Base-by-base conservation (phyloP, 2,797 vertebrate species). In the Danio choprae region DNA sequence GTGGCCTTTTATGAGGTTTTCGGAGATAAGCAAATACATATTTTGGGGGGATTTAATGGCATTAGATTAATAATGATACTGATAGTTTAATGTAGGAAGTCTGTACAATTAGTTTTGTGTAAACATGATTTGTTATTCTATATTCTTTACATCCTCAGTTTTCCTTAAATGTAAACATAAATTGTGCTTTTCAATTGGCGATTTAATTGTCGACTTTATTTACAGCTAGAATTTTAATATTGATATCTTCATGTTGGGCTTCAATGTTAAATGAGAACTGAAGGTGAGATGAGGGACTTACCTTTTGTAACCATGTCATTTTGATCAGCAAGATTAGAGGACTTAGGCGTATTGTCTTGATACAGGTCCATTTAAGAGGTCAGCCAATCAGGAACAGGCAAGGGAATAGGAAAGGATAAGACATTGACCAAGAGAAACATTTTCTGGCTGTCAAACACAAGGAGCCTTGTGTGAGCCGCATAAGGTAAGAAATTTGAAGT, bases 301-400 rank as follows among this genome's bases (percentile, higher is more conserved):
- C 81, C 86, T 85, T 20, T 72, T 59, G 76, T 83, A 62, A 78
- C 71, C 55, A 88, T 87, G 91, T 89, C 79, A 79, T 77, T 71
- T 89, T 88, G 88, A 84, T 90, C 87, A 87, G 77, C 85, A 84
- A 87, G 92, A 93, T 94, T 94, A 93, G 83, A 85, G 88, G 92
- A 92, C 93, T 94, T 94, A 89, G 90, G 74, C 80, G 84, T 81
- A 82, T 76, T 67, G 44, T 87, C 89, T 88, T 89, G 91, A 89
- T 89, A 86, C 88, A 90, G 90, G 88, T 86, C 89, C 89, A 89
- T 79, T 82, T 90, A 83, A 91, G 90, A 87, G 84, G 91, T 93
- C 88, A 91, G 84, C 87, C 87, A 87, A 74, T 89, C 83, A 55
- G 63, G 48, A 68, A 74, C 48, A 63, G 43, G 46, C 56, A 15